Base-by-base conservation (phyloP, 2,888 invertebrate species). In the Tethea ocularis region DNA sequence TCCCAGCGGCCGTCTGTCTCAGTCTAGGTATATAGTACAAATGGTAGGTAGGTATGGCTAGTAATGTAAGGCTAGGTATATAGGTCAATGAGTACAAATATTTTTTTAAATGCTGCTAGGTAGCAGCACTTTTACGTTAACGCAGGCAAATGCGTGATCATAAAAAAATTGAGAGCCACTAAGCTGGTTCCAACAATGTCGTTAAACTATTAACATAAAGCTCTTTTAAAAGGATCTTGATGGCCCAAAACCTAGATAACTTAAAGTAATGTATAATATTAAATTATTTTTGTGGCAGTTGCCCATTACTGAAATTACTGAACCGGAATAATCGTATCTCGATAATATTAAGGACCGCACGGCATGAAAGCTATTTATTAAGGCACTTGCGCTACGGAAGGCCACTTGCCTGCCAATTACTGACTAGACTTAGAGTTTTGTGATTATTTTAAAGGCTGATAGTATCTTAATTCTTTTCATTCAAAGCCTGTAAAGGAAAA, bases 291-390 rank as follows among this genome's bases (percentile, higher is more conserved):
- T 33, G 11, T 33, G 54, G 54, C 54, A 54, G 33, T 13, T 20
- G 33, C n/a, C 36, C 54, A 54, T 54, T 54, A 54, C 33, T 54
- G 33, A 54, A 33, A 33, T 33, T 33, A 54, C 33, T 13, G 54
- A 33, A 54, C 33, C 54, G 54, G 54, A 33, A 54, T 54, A 15
- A 20, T 54, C 20, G 54, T 54, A 22, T 54, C 54, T 54, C 54
- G 54, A 54, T 54, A 54, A 54, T 33, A 33, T 33, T 54, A 54
- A 54, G 53, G 17, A 26, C 46, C 17, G n/a, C 54, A 33, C 20
- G 33, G 33, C 54, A 33, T 33, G 54, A 33, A 54, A 33, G 22
- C 33, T 36, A 53, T 20, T 53, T 54, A 17, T 53, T 33, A 33
- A 20, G 20, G 20, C 7, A 52, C 15, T 52, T 20, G 46, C 17